Conservation (phyloP, 2,888 invertebrate genomes). For the Amphipoea lucens region DNA sequence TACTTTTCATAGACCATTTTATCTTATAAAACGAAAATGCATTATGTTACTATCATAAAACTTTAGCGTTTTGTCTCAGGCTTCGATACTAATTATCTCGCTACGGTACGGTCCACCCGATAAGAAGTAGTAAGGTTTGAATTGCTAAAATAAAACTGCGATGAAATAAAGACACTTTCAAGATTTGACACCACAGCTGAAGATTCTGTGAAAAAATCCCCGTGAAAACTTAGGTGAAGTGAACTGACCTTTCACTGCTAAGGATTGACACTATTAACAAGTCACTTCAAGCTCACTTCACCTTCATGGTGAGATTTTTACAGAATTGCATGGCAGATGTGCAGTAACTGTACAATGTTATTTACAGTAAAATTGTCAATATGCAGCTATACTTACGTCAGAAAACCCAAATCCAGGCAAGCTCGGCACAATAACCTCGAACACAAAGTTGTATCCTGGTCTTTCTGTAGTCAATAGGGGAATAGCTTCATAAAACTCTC, state of each 20-base stretch:
- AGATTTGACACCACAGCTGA: neutral
- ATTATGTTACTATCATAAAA: neutral
- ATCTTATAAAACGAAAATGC: neutral
- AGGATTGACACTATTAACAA: too few relatives aligned
- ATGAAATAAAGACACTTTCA: neutral
- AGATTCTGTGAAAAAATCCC: too few relatives aligned
- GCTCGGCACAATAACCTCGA: conserved; percentile 91
- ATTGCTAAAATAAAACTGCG: neutral
- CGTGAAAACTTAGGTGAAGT: too few relatives aligned
- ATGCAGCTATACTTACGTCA: conserved; percentile 73
- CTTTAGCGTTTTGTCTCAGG: neutral
- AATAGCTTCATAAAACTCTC: conserved; percentile 94
- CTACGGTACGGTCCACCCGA: neutral
- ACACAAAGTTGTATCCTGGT: conserved; percentile 90
- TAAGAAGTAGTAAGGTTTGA: neutral
- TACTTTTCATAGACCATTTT: neutral
- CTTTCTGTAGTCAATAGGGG: conserved; percentile 90
- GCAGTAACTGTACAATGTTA: neutral
- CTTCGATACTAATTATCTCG: neutral
- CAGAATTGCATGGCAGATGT: neutral
- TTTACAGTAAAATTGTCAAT: neutral
- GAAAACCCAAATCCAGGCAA: conserved; percentile 89
- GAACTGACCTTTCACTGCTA: too few relatives aligned
- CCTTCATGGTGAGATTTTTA: too few relatives aligned
- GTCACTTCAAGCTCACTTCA: too few relatives aligned